Base-by-base conservation (phyloP, 2,797 vertebrate genomes). In the Lepilemur septentrionalis region DNA sequence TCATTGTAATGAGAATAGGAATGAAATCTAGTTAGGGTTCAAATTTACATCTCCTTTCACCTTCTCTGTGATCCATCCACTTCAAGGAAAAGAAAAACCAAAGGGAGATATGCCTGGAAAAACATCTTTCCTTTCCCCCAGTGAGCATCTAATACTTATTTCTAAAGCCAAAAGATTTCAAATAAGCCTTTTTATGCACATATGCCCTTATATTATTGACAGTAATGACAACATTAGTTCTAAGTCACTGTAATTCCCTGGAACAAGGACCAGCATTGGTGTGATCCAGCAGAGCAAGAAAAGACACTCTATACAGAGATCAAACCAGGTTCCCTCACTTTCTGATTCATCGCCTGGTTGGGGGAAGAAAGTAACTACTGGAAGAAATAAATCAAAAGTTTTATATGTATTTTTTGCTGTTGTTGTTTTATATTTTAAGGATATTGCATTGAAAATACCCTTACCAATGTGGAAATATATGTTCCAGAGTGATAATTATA, bases 1-100 rank as follows among this genome's bases (percentile, higher is more conserved):
- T 81, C 32, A 59, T 88, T 95, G 57, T 41, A 93, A 93, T 91
- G 76, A 82, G 91, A 95, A 89, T 61, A 84, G 38, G 63, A 57
- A 83, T 52, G 94, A 82, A 94, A 86, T 93, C 92, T 46, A 25
- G 23, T 59, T 80, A 23, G 20, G 43, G 63, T 70, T 93, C 38
- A 76, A 15, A 92, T 87, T 91, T 86, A 22, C 82, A 52, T 70
- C 79, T 78, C 43, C 69, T 89, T 95, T 93, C 69, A 84, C 78
- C 50, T 93, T 52, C 65, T 61, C 43, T 50, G 43, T 67, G 65
- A 89, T 30, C 76, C 52, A 35, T 7, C 22, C 22, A 70, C 78
- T 65, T 57, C 52, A 89, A 70, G 43, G 30, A 46, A 50, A 23
- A 59, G 18, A 81, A 93, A 48, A 84, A 50, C 23, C 55, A 17